phyloP scores from a whole-genome alignment of 1,140 invertebrate species.

The Scaptomyza montana region DNA sequence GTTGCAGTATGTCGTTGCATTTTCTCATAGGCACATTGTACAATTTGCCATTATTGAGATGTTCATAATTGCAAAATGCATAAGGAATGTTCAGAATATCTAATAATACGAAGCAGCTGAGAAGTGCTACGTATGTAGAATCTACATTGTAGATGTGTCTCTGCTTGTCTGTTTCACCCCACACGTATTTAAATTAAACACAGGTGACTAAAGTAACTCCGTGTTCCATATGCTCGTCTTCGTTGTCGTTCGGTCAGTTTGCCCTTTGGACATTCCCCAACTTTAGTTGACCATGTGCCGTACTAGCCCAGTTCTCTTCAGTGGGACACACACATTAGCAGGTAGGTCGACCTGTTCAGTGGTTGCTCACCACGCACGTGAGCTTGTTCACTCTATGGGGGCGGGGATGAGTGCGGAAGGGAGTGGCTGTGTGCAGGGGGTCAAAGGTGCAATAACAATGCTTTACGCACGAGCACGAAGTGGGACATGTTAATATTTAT shows the following conservation, averaged over 20 bases:
- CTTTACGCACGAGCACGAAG: slow-evolving; percentile 50
- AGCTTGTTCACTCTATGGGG: slow-evolving; percentile 38
- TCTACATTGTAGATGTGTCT: too few species aligned
- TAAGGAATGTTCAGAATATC: not conserved
- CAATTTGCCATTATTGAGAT: slow-evolving; percentile 61
- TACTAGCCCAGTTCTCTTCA: slow-evolving; percentile 55
- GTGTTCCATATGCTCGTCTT: too few species aligned
- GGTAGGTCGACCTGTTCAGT: not conserved
- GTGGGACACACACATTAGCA: not conserved
- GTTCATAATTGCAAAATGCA: slow-evolving; percentile 68
- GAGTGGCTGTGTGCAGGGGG: slow-evolving; percentile 30
- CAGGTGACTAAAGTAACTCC: not conserved
- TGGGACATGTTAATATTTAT: slow-evolving; percentile 72
- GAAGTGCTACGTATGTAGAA: not conserved
- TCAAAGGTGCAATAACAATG: slow-evolving; percentile 14
- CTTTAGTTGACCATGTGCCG: slow-evolving; percentile 40
- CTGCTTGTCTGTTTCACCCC: not conserved
- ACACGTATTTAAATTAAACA: slow-evolving; percentile 5
- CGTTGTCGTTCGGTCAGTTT: not conserved
- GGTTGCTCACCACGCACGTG: slow-evolving; percentile 55
- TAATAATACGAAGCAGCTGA: not conserved
- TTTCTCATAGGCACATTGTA: slow-evolving; percentile 57
- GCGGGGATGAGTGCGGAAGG: slow-evolving; percentile 21
- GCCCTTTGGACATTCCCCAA: not conserved
- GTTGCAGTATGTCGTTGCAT: not conserved